Evolutionary conservation across 2,113 vertebrate species (phyloP).

Genomic region (Oreochromis tanganicae): DNA sequence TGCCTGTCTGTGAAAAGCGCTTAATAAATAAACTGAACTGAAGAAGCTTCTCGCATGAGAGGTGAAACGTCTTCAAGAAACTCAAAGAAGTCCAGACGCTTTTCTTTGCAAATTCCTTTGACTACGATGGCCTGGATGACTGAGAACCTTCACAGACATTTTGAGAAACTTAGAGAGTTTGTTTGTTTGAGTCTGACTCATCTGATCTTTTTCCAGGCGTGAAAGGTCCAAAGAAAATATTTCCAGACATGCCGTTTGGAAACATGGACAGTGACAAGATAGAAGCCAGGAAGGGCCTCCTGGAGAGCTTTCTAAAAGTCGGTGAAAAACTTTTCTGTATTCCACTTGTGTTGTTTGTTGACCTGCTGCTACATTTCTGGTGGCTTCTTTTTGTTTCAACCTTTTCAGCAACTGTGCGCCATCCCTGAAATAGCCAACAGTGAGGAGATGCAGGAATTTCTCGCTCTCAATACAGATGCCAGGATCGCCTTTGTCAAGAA

Average conservation of each 20-base stretch:
- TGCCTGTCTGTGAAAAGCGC: no score
- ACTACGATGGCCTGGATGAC: no score
- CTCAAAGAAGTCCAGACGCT: no score
- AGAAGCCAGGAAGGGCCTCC: conserved; percentile 88
- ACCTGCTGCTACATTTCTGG: neutral
- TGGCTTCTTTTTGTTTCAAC: neutral
- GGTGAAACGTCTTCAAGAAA: no score
- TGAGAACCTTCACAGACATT: no score
- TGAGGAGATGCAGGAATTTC: conserved; percentile 94
- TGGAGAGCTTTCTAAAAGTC: conserved; percentile 93
- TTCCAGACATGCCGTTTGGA: conserved; percentile 96
- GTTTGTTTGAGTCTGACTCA: neutral
- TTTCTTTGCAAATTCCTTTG: no score
- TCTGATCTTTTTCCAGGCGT: conserved; percentile 74
- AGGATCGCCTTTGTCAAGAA: conserved; percentile 97
- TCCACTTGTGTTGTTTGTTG: neutral
- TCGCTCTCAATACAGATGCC: conserved; percentile 93
- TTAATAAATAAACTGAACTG: no score
- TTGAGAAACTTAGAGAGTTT: neutral
- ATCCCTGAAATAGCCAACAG: conserved; percentile 89
- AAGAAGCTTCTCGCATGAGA: no score
- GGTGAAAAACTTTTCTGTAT: neutral
- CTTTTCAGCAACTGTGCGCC: conserved; percentile 83
- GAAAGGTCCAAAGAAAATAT: conserved; percentile 96
- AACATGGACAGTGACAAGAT: conserved; percentile 99